Base-by-base conservation (phyloP, 2,113 vertebrate species). In the Halcyon senegalensis region DNA sequence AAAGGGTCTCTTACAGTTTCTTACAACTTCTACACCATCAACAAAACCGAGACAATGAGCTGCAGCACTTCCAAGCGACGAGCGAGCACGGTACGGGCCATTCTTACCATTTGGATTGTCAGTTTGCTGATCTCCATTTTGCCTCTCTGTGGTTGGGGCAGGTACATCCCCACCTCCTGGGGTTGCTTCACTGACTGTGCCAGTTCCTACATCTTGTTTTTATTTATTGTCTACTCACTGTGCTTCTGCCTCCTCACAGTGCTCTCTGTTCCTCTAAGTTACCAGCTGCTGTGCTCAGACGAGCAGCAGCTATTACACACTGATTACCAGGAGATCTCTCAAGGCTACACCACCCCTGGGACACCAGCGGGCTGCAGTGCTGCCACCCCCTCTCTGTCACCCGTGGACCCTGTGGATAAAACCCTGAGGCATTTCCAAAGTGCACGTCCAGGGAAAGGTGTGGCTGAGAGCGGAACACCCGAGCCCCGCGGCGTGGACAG, bases 91-190 rank as follows among this genome's bases (percentile, higher is more conserved):
- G 86, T 95, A 5, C 98, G 98, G 98, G 98, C 98, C n/a, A 94
- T 99, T 21, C 96, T 98, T 72, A 89, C 88, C 5, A 96, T 98
- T 66, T 99, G 99, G 99, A 97, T 97, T 7, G 95, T 98, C 89
- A 99, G 99, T 69, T 96, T 99, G 95, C 88, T 97, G n/a, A 97
- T 99, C 87, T 98, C 99, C 16, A 56, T 98, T 86, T 86, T 99
- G 41, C 99, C 99, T 62, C 90, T 99, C 63, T 99, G 98, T 69
- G 99, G 99, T 10, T 99, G 99, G 99, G 99, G 99, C 88, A 96
- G 97, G 74, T 99, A 99, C 76, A 87, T 97, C 48, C 98, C 97
- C 67, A 98, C 98, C 27, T 96, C 98, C 43, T 98, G 99, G 96
- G 99, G 99, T 14, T 99, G 99, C 94, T 98, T 99, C 90, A 97